Evolutionary conservation across 2,113 vertebrate species (phyloP), one percentile per base, ranked within the genome.

Genomic region (Xenopus laevis): DNA sequence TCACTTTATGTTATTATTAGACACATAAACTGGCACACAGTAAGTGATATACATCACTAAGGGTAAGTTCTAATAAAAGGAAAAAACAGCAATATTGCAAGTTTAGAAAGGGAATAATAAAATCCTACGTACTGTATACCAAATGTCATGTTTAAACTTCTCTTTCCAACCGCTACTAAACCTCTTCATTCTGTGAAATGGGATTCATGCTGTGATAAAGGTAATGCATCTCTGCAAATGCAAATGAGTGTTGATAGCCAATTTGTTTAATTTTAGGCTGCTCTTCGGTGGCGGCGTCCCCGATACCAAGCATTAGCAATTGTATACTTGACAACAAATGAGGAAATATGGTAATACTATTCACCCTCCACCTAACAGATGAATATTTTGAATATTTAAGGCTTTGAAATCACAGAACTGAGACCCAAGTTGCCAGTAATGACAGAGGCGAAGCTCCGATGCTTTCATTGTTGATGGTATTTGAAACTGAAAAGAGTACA

Each of bases 341-440:
- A 69, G 55, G 69, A 69, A 77, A 70, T 77, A 77, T 77, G 74
- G 30, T 77, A 77, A 77, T 77, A 77, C 59, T 63, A 77, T 77
- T 70, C 74, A 70, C 27, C 59, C 66, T 69, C 58, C 66, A 70
- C 45, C 66, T 69, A 69, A 62, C 47, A 70, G 64, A 77, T 70
- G 59, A 63, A 70, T 67, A 52, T 60, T 45, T 55, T 75, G 73
- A 75, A 75, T 77, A 70, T 77, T 70, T 77, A 77, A 69, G 62
- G 65, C 59, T 70, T 64, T 77, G 67, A 77, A 77, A 77, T 77
- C 74, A 77, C 67, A 70, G 74, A 70, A 70, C 21, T 55, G 74
- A 77, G 18, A 69, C 73, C 30, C 18, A 69, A 68, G 46, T 57
- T 63, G 65, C 59, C 73, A 69, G 46, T 69, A 75, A 75, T 68